Conservation (phyloP, 2,797 vertebrate genomes). For the Enteromius radiatus region DNA sequence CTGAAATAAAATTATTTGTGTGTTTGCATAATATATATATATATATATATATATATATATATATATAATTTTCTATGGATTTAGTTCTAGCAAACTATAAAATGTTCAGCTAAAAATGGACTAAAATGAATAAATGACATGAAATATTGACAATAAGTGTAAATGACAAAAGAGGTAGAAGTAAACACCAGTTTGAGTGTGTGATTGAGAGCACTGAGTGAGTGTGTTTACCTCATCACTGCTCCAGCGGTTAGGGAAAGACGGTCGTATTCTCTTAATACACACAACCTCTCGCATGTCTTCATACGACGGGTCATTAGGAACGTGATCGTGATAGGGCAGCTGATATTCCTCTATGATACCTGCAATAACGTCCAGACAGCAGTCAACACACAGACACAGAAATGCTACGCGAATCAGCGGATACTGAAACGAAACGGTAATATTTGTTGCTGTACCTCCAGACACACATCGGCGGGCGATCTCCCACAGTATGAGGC, state of each 20-base stretch:
- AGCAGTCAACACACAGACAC: neutral
- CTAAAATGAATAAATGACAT: neutral
- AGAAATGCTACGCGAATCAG: neutral
- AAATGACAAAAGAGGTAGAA: neutral
- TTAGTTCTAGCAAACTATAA: neutral
- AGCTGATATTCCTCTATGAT: conserved; percentile 96
- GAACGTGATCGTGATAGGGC: conserved; percentile 91
- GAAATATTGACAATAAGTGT: neutral
- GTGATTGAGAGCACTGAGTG: neutral
- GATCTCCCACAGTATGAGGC: conserved; percentile 97
- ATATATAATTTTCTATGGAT: neutral
- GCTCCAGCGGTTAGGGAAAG: conserved; percentile 95
- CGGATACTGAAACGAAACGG: neutral
- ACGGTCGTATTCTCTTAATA: conserved; percentile 90
- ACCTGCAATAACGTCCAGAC: conserved; percentile 72
- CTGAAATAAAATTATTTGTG: neutral
- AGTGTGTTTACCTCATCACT: conserved; percentile 87
- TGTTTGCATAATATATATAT: too few relatives aligned
- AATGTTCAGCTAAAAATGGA: neutral
- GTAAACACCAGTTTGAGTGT: neutral
- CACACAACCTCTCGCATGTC: conserved; percentile 97
- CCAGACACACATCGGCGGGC: conserved; percentile 92
- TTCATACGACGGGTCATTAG: conserved; percentile 94
- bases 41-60: too few relatives aligned
- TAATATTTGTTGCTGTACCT: conserved; percentile 76